Base-by-base conservation (phyloP, 2,888 invertebrate species). In the Epistrophe eligans region DNA sequence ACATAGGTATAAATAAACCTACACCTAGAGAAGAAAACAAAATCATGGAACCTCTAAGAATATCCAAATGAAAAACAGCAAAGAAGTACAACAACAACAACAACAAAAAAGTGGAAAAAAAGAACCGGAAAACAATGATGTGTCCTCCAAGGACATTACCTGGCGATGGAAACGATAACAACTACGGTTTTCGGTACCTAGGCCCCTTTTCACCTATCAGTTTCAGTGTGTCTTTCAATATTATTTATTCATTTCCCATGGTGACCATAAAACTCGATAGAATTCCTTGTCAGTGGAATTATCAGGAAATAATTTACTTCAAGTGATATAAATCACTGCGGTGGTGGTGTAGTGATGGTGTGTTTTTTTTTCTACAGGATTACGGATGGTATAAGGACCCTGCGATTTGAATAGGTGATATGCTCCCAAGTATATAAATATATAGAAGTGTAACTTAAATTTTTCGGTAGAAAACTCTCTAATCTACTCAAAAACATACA, bases 181-280 rank as follows among this genome's bases (percentile, higher is more conserved):
- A 67, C 52, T 17, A 48, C n/a, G 15, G 17, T 2, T 35, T 19
- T 35, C 17, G 55, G 19, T 15, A 8, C 13, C 15, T 40, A 55
- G 35, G 72, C 55, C 74, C 72, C 48, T 45, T 64, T 82, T 60
- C 71, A 74, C 71, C 82, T 87, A 66, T 76, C 82, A 73, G 45
- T 79, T 79, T 43, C 70, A 70, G 73, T 62, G 62, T 82, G 77
- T 79, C 87, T 83, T 83, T 76, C 64, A 76, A 83, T 79, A 67
- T 87, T 87, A 83, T 79, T 87, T 87, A 87, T 87, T 87, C 87
- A 87, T 87, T 83, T 87, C 87, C 87, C 87, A 83, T 72, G 87
- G 83, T 87, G 82, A 79, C 87, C 87, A 83, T 83, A 87, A 83
- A 83, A 87, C 76, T 87, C 87, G 87, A 87, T 87, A 79, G 87